phyloP scores from a whole-genome alignment of 2,888 invertebrate species.

The Onthophagus sagittarius region DNA sequence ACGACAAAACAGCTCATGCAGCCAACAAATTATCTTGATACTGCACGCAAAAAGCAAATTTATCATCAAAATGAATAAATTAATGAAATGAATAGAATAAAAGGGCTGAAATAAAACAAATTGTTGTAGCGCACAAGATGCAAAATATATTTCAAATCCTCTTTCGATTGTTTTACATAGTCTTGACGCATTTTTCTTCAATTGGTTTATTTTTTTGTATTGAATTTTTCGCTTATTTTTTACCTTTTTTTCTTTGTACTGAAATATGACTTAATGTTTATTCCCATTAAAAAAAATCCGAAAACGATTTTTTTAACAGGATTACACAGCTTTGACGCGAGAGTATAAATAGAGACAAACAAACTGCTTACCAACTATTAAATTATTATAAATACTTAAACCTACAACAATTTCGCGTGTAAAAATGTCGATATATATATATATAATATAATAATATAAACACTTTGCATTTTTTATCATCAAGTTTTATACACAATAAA shows the following conservation, averaged over 20 bases:
- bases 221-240: constrained; percentile 39
- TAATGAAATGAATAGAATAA: too few species aligned
- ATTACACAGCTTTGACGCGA: constrained; percentile 35
- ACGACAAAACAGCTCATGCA: too few species aligned
- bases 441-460: constrained; percentile 23
- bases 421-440: constrained; percentile 30
- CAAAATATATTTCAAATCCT: constrained; percentile 45
- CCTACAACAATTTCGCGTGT: constrained; percentile 35
- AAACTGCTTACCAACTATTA: constrained; percentile 42
- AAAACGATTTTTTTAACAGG: constrained; percentile 39
- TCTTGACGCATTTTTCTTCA: constrained; percentile 42
- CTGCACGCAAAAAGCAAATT: too few species aligned
- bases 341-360: constrained; percentile 36
- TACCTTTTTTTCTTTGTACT: constrained; percentile 45
- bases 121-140: constrained; percentile 41
- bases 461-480: constrained; percentile 6
- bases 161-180: constrained; percentile 39
- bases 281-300: constrained; percentile 42
- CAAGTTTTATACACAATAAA: constrained; percentile 19
- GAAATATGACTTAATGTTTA: constrained; percentile 45
- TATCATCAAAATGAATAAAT: too few species aligned
- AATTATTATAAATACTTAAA: constrained; percentile 44
- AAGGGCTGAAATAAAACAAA: constrained; percentile 33
- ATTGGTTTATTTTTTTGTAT: constrained; percentile 35
- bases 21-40: too few species aligned